These are phyloP conservation scores for Stegastes partitus DNA, from an alignment of 2,113 vertebrate species.

Conservation along the genomic window DNA sequence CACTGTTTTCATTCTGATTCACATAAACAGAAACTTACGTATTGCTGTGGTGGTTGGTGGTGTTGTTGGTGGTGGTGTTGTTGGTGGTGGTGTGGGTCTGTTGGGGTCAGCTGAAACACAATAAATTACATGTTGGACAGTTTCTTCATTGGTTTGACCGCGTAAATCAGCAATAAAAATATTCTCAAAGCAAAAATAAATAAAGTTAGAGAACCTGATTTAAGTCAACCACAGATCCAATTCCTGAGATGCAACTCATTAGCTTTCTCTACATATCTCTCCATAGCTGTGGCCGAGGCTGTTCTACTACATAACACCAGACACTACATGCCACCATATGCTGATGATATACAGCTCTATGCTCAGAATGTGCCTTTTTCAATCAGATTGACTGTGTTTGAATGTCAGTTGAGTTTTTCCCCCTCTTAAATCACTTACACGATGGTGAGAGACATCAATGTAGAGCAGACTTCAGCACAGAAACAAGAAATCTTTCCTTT, in stretches of 20 bases:
- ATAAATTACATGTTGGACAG: neutral
- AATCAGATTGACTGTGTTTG: too few species aligned
- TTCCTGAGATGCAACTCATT: too few species aligned
- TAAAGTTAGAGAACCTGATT: neutral
- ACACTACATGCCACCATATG: neutral
- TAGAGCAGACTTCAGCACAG: too few species aligned
- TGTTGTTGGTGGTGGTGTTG: neutral
- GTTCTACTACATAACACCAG: too few species aligned
- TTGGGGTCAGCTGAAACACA: neutral
- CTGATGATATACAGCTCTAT: neutral
- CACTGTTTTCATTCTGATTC: neutral
- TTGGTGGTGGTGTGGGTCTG: neutral
- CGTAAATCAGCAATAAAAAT: too few species aligned
- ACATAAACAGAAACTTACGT: neutral
- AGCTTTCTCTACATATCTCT: too few species aligned
- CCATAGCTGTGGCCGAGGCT: too few species aligned
- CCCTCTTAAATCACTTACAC: too few species aligned
- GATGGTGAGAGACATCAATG: too few species aligned
- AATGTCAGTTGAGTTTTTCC: too few species aligned
- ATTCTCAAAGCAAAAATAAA: too few species aligned
- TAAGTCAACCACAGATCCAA: neutral
- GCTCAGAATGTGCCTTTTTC: neutral
- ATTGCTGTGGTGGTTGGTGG: neutral
- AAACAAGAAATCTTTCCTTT: too few species aligned
- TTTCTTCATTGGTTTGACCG: neutral